Evolutionary conservation across 2,888 invertebrate species (phyloP).

Genomic region (Laspeyria flexula): DNA sequence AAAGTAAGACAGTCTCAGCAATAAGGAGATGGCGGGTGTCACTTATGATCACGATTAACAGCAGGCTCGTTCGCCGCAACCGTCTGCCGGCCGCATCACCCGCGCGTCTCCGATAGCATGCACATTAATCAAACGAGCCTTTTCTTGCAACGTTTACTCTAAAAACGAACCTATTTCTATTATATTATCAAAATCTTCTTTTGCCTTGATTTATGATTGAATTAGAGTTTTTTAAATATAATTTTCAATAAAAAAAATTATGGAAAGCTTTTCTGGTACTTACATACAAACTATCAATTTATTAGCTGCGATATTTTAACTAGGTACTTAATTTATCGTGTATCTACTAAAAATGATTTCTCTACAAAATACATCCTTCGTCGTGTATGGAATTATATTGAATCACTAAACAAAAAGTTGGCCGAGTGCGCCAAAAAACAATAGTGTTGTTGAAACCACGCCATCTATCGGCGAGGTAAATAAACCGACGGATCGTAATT

Average conservation of each 20-base stretch:
- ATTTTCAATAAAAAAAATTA: too few relatives aligned
- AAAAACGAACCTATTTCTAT: slow-evolving; percentile 8
- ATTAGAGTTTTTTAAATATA: too few relatives aligned
- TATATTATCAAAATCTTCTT: too few relatives aligned
- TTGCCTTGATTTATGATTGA: too few relatives aligned
- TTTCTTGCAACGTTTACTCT: slow-evolving; percentile 26
- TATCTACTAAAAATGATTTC: too few relatives aligned
- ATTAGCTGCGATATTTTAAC: too few relatives aligned
- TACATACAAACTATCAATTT: too few relatives aligned
- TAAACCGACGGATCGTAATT: slow-evolving; percentile 55
- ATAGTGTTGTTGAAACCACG: slow-evolving; percentile 51
- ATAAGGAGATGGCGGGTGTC: slow-evolving; percentile 5
- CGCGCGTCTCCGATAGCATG: slow-evolving; percentile 18
- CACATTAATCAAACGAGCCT: slow-evolving; percentile 43
- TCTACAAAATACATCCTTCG: too few relatives aligned
- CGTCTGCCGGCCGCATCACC: slow-evolving; percentile 20
- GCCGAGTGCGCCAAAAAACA: slow-evolving; percentile 51
- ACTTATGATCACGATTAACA: slow-evolving; percentile 57
- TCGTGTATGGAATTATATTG: too few relatives aligned
- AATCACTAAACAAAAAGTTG: slow-evolving; percentile 59
- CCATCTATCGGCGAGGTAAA: slow-evolving; percentile 53
- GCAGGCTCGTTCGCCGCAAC: slow-evolving; percentile 44
- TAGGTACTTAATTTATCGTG: too few relatives aligned
- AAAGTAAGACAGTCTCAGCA: slow-evolving; percentile 14
- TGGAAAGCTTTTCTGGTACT: too few relatives aligned